Evolutionary conservation across 2,113 vertebrate species (phyloP), one percentile per base, ranked within the genome.

Genomic region (Herpetotheres cachinnans): DNA sequence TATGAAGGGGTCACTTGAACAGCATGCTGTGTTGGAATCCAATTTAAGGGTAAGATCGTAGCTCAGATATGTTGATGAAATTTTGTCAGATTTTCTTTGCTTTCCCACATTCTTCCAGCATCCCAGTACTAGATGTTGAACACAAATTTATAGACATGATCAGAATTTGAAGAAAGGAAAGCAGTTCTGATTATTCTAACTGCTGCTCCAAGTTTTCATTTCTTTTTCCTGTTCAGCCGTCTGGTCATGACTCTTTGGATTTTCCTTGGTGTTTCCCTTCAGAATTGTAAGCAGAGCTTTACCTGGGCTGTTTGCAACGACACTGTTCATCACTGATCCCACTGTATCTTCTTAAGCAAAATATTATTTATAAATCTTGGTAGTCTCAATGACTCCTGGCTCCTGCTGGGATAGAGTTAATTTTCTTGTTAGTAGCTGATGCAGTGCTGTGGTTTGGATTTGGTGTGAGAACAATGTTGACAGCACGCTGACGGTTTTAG

Each of bases 11-110:
- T 71, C 84, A 86, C 62, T 65, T 90, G 89, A 97, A 78, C 69
- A 87, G 73, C 70, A 76, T 52, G 44, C 84, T 89, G 49, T 65
- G 66, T 62, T 81, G 81, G 90, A 97, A 97, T 80, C 69, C 91
- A 95, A 94, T 95, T 82, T 94, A 85, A 96, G 32, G 72, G 62
- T 85, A 94, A 94, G 52, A 93, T 52, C 6, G 1, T 79, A 73
- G 83, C 80, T 86, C 63, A 79, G 82, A 93, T 90, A 89, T 19
- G 82, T 72, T 86, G 46, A 91, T 21, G 32, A 63, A 34, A 55
- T 79, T 93, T 54, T 93, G 76, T 63, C 73, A 95, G 72, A 40
- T 44, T 91, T 94, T 69, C 36, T 90, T 77, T 95, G 30, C 58
- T 92, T 93, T 92, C 25, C 69, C 0, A 1, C 38, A n/a, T 62